Base-by-base conservation (phyloP, 2,113 vertebrate genomes). In the Sturnus vulgaris region DNA sequence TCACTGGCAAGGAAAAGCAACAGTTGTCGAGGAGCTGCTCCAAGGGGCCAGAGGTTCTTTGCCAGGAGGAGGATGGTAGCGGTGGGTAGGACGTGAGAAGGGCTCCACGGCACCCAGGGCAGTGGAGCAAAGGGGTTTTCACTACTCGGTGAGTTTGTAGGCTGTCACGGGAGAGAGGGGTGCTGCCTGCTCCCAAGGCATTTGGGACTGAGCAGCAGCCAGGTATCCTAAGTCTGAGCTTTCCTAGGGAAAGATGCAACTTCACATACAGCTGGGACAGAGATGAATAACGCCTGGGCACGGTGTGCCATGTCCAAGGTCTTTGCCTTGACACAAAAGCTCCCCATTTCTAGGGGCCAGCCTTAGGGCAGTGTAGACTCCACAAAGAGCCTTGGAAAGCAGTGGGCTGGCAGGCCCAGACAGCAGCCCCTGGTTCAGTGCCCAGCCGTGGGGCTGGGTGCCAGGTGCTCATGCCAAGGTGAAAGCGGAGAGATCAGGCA, bases 391-490 rank as follows among this genome's bases (percentile, higher is more conserved):
- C 49, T 12, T 4, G 76, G 25, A 50, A 80, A 70, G 59, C 66
- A 12, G 7, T 0, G 2, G 35, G 70, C 85, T 88, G 85, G 88
- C 76, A n/a, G 83, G 49, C 21, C 35, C 82, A 12, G 82, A 0
- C 35, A 40, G 79, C 88, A 93, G 66, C 37, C 86, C 86, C 76
- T 82, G 86, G 80, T 30, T 57, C 3, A 0, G 68, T 27, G 59
- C 93, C 71, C 17, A 90, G 86, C 3, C 1, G 0, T 2, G 44
- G 70, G 88, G 91, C 88, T 19, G 49, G 15, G 35, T 69, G 88
- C 96, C 94, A 95, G 86, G 8, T 7, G 47, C 79, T 65, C 40
- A 0, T 86, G 96, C 94, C 94, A 96, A 93, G 89, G 91, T 72
- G 86, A 86, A 93, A 90, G 82, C 25, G 0, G 71, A 82, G 75